phyloP scores from a whole-genome alignment of 2,888 invertebrate species.

The Ptychoptera contaminata region DNA sequence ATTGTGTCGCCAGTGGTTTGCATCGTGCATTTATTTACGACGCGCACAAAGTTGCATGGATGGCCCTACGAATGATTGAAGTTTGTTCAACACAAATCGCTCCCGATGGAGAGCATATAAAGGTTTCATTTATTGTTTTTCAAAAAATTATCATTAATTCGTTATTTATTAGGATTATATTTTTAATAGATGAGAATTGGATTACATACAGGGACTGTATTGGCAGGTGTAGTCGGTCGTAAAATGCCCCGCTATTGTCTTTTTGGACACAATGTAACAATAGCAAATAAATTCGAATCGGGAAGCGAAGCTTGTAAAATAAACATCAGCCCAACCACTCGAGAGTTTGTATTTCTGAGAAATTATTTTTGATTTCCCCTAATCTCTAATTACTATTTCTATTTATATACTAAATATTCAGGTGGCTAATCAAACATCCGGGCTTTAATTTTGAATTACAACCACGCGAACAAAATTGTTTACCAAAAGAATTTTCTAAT shows the following conservation, averaged over 20 bases:
- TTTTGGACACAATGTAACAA: conserved; percentile 87
- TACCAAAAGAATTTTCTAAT: conserved; percentile 72
- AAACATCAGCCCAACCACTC: conserved; percentile 87
- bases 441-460: conserved; percentile 57
- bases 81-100: conserved; percentile 76
- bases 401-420: conserved; percentile 26
- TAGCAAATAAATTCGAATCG: conserved; percentile 93
- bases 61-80: conserved; percentile 88
- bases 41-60: conserved; percentile 91
- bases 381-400: conserved; percentile 1
- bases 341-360: conserved; percentile 34
- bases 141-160: conserved; percentile 4
- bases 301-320: conserved; percentile 80
- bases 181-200: conserved; percentile 78
- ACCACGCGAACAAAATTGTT: conserved; percentile 54
- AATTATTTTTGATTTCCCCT: neutral
- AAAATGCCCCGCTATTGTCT: conserved; percentile 73
- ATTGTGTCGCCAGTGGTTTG: conserved; percentile 87
- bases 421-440: conserved; percentile 57
- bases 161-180: conserved; percentile 12
- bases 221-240: conserved; percentile 88
- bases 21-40: conserved; percentile 76
- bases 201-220: conserved; percentile 80
- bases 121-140: conserved; percentile 36
- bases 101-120: conserved; percentile 82